Evolutionary conservation across 1,140 invertebrate genomes (phyloP).

Genomic region (Drosophila chauvacae): DNA sequence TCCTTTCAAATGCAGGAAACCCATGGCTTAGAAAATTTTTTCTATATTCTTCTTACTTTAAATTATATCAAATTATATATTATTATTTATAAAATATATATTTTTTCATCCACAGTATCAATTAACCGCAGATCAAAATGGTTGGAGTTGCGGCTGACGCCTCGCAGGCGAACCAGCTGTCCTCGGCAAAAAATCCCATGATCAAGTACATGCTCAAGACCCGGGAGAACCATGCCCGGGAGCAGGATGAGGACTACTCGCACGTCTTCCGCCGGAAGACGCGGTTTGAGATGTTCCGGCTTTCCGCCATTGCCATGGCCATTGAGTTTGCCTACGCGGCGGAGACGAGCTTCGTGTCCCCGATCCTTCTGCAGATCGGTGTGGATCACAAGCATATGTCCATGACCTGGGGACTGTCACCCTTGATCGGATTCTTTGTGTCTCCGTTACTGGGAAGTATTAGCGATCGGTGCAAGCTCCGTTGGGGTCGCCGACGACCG

Average conservation of each 20-base stretch:
- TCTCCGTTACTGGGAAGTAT: conserved; percentile 92
- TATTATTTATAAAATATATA: too few species aligned
- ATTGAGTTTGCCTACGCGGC: conserved; percentile 95
- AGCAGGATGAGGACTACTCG: conserved; percentile 84
- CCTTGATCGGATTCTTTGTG: conserved; percentile 91
- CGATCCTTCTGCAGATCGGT: conserved; percentile 92
- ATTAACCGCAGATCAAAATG: conserved; percentile 51
- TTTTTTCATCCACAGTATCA: not conserved
- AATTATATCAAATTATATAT: not conserved
- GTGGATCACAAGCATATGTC: conserved; percentile 90
- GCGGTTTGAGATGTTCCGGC: conserved; percentile 88
- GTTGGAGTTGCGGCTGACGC: conserved; percentile 67
- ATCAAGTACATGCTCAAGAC: conserved; percentile 80
- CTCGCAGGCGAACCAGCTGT: conserved; percentile 57
- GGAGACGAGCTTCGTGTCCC: conserved; percentile 94
- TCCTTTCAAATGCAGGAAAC: not conserved
- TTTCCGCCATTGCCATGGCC: conserved; percentile 93
- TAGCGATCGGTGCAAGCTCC: conserved; percentile 90
- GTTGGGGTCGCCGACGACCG: conserved; percentile 90
- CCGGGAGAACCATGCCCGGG: conserved; percentile 76
- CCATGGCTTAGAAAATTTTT: too few species aligned
- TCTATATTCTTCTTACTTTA: too few species aligned
- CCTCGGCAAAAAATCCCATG: conserved; percentile 76
- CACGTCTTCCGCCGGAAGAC: conserved; percentile 87
- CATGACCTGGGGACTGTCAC: conserved; percentile 92